Conservation (phyloP, 2,113 vertebrate genomes). For the Myotis lucifugus region DNA sequence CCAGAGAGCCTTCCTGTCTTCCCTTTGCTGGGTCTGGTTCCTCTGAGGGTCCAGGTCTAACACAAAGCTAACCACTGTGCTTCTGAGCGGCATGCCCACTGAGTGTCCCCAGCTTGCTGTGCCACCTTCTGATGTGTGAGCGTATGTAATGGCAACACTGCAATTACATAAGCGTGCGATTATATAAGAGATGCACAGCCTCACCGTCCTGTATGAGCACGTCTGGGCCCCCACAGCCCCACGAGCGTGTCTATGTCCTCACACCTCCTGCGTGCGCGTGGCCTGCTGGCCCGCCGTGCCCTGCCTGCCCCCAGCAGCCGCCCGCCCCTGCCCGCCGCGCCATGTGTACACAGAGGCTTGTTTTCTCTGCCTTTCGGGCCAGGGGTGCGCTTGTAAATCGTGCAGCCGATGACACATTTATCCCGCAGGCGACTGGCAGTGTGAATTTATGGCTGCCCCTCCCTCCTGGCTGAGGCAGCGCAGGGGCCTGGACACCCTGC, state of each 20-base stretch:
- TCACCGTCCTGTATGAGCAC: no score
- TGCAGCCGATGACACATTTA: constrained; percentile 80
- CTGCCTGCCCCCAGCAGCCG: background rate
- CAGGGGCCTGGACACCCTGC: constrained; percentile 57
- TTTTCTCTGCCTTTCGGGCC: constrained; percentile 83
- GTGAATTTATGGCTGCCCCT: constrained; percentile 85
- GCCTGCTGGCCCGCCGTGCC: background rate
- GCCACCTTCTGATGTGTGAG: background rate
- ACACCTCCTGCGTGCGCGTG: background rate
- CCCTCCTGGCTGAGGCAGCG: constrained; percentile 54
- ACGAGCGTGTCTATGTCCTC: background rate
- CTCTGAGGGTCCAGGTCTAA: no score
- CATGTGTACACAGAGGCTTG: constrained; percentile 80
- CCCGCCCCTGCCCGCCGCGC: background rate
- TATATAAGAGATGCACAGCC: background rate
- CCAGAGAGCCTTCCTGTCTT: background rate
- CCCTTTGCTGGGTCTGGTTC: background rate
- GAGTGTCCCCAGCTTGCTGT: background rate
- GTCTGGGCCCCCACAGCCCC: fast-evolving
- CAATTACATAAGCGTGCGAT: background rate
- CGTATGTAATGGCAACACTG: background rate
- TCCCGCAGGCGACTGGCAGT: constrained; percentile 81
- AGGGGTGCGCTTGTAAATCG: constrained; percentile 86
- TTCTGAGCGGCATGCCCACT: background rate
- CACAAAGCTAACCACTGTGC: no score